Evolutionary conservation across 2,797 vertebrate species (phyloP), one percentile per base, ranked within the genome.

Genomic region (Synanceia verrucosa): DNA sequence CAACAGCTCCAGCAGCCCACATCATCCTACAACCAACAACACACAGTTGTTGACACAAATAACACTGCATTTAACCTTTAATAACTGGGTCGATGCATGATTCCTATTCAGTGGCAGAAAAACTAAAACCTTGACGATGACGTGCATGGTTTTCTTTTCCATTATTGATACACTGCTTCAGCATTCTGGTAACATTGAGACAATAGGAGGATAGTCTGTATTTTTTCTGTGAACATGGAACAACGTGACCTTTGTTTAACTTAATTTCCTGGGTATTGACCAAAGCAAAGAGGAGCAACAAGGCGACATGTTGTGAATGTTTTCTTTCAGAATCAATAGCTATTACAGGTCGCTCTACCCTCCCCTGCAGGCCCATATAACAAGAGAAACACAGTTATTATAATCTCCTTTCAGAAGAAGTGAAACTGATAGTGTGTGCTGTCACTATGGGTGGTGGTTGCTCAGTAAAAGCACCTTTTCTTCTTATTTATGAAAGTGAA

Each of bases 1-100:
- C 96, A 34, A 97, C 95, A 0, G 96, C 95, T 70, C 96, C 96
- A 8, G 96, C 96, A 18, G 96, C 96, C 96, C 96, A 97, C 93
- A 97, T 97, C 96, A 97, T 97, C 96, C 96, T 97, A 51, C 46
- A 82, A 62, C 4, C 50, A 51, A 61, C 34, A 71, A 31, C 48
- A 65, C 14, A 64, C 31, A 26, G 12, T 41, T 36, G 21, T 64
- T 65, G 24, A 63, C 13, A 37, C 23, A 70, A 36, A 47, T 1
- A 21, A n/a, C 31, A 19, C 10, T 2, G 6, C 18, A 19, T 33
- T 62, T 31, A 18, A 56, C 37, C 58, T 61, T 29, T 53, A 33
- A 23, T 56, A 21, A 41, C 1, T 21, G 6, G 3, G 59, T 59
- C 13, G 1, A 23, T 9, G 29, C 21, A n/a, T 29, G 10, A 11